phyloP scores from a whole-genome alignment of 2,888 invertebrate genomes.

The Aplocera efformata region DNA sequence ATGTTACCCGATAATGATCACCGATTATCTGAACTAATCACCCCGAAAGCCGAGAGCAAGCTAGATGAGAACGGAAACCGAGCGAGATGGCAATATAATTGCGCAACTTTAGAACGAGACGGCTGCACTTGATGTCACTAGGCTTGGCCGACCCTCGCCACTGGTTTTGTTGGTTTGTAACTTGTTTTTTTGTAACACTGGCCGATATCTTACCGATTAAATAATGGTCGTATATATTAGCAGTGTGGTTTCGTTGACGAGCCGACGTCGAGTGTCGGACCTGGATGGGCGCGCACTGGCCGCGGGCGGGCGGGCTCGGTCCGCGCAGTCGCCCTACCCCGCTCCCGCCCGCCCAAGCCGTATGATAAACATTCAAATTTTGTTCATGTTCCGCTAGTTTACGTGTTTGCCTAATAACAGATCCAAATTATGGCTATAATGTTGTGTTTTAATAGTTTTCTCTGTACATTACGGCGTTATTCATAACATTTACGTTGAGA shows the following conservation, averaged over 20 bases:
- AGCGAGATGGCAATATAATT: constrained; percentile 52
- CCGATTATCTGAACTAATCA: constrained; percentile 56
- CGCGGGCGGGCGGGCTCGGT: constrained; percentile 44
- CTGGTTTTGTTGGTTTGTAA: constrained; percentile 4
- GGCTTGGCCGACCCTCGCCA: constrained; percentile 3
- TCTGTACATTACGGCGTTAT: background rate
- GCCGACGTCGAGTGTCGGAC: constrained; percentile 81
- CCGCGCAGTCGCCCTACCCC: constrained; percentile 43
- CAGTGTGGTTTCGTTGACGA: constrained; percentile 75
- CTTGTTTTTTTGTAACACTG: constrained; percentile 57
- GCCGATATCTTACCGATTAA: constrained; percentile 70
- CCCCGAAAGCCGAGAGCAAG: constrained; percentile 47
- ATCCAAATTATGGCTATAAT: constrained; percentile 27
- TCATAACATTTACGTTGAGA: no score
- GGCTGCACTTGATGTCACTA: constrained; percentile 42
- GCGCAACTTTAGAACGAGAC: constrained; percentile 62
- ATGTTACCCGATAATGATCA: constrained; percentile 52
- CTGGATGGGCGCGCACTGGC: constrained; percentile 76
- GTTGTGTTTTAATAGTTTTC: background rate
- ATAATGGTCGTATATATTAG: constrained; percentile 68
- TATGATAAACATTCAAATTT: constrained; percentile 57
- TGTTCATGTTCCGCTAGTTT: constrained; percentile 46
- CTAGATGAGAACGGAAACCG: constrained; percentile 37
- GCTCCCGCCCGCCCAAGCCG: constrained; percentile 46
- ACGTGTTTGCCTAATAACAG: constrained; percentile 35